Evolutionary conservation across 2,888 invertebrate genomes (phyloP).

Genomic region (Papilio elwesi): DNA sequence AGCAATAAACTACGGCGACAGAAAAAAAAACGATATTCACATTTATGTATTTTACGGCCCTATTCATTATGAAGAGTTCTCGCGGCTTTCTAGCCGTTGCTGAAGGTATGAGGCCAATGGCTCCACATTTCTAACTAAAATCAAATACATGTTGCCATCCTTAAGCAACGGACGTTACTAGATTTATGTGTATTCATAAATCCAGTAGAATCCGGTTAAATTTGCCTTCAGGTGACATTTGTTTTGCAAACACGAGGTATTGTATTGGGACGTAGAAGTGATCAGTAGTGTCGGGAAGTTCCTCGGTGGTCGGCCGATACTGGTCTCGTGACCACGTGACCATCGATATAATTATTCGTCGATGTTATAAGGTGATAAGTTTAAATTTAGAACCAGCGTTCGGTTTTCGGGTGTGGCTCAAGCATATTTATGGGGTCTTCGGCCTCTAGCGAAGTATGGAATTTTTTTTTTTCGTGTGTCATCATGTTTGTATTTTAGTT

Average conservation of each 20-base stretch:
- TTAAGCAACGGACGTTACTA: conserved; percentile 44
- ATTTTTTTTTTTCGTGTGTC: conserved; percentile 32
- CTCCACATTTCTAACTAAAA: neutral
- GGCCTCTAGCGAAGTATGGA: conserved; percentile 62
- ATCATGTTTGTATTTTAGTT: conserved; percentile 12
- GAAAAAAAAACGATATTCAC: too few relatives aligned
- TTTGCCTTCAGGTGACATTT: conserved; percentile 47
- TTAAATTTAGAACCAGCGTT: conserved; percentile 23
- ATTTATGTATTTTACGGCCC: too few relatives aligned
- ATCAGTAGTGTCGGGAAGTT: conserved; percentile 33
- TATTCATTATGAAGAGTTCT: too few relatives aligned
- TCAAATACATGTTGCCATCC: conserved; percentile 44
- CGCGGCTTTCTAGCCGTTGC: too few relatives aligned
- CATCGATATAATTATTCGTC: neutral
- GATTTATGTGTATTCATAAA: conserved; percentile 40
- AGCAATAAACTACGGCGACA: too few relatives aligned
- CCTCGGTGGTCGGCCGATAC: conserved; percentile 40
- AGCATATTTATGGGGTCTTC: conserved; percentile 67
- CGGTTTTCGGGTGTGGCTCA: conserved; percentile 32
- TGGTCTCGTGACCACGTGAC: conserved; percentile 37
- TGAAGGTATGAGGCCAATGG: too few relatives aligned
- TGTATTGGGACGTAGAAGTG: conserved; percentile 46
- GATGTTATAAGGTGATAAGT: neutral
- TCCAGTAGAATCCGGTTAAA: conserved; percentile 52
- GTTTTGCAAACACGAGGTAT: conserved; percentile 67